Evolutionary conservation across 2,113 vertebrate species (phyloP).

Genomic region (Ardeotis arabs): DNA sequence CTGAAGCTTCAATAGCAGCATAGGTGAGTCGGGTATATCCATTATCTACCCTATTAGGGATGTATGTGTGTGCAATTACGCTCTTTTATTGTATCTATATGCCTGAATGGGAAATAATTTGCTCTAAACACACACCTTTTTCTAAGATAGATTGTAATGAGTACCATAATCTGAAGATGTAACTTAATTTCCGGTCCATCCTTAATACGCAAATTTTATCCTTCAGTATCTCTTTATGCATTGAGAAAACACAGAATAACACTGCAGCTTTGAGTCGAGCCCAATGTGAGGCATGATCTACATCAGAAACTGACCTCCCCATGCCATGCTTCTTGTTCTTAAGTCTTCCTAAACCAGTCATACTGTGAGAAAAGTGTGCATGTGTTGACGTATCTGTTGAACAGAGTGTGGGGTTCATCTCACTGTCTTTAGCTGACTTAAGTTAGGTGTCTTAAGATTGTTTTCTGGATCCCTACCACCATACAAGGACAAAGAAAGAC

Average conservation of each 20-base stretch:
- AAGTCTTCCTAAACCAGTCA: background rate
- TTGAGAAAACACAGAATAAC: background rate
- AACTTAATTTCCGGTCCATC: background rate
- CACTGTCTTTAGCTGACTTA: background rate
- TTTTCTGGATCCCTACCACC: background rate
- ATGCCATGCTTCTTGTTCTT: background rate
- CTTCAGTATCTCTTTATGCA: background rate
- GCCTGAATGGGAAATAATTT: background rate
- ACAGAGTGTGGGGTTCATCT: background rate
- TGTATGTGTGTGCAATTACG: background rate
- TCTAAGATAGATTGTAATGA: background rate
- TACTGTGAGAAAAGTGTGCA: background rate
- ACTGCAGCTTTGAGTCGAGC: background rate
- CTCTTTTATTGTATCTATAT: background rate
- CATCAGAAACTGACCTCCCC: background rate
- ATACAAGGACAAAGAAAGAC: background rate
- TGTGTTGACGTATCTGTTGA: background rate
- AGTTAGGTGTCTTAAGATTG: background rate
- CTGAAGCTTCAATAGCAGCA: background rate
- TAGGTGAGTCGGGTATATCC: background rate
- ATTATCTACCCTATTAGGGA: background rate
- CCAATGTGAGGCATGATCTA: background rate
- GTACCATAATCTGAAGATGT: background rate
- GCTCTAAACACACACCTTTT: background rate
- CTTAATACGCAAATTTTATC: background rate